Evolutionary conservation across 2,797 vertebrate genomes (phyloP), one percentile per base, ranked within the genome.

Genomic region (Fringilla coelebs): DNA sequence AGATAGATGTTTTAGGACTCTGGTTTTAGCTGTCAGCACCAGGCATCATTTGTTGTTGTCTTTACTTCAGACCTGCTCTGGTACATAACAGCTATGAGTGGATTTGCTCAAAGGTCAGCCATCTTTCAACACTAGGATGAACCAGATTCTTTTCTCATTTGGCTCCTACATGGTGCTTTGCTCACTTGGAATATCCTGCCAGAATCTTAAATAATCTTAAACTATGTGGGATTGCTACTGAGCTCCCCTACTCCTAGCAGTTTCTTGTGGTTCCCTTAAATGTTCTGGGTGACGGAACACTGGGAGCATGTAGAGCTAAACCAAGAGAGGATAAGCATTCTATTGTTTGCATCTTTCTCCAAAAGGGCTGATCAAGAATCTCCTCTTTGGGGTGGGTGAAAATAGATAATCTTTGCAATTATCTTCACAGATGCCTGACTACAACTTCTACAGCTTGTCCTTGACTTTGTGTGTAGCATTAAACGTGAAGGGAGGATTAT

Each of bases 81-180:
- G 32, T 61, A 62, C 43, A 32, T 46, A 38, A 54, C 28, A 70
- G 3, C 14, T 71, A 65, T 12, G 51, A 89, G 55, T 36, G 71
- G 70, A 90, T 92, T 93, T 95, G 32, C 55, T 92, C 43, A 82
- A 79, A 92, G 86, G 67, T 87, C 81, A 90, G 51, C 41, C 2
- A 8, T 79, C 70, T 84, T 80, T 82, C 82, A 86, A 78, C 29
- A n/a, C 31, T 46, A 25, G 38, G 38, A 75, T 31, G 41, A 90
- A 54, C 6, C 5, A 63, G 26, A 29, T 77, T 80, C 38, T 85
- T 77, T 52, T 17, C 36, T 77, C 58, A 36, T 93, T 78, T 5
- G 15, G 29, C 34, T 88, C 52, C 68, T 71, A 11, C 29, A 12
- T 46, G 32, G 10, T 75, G 22, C 46, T 85, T 65, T 38, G 29